Percentiles rank a stretch among this genome's conserved stretches.
Evolutionary conservation across 2,113 vertebrate genomes (phyloP).

Genomic region (Stictonetta naevosa): DNA sequence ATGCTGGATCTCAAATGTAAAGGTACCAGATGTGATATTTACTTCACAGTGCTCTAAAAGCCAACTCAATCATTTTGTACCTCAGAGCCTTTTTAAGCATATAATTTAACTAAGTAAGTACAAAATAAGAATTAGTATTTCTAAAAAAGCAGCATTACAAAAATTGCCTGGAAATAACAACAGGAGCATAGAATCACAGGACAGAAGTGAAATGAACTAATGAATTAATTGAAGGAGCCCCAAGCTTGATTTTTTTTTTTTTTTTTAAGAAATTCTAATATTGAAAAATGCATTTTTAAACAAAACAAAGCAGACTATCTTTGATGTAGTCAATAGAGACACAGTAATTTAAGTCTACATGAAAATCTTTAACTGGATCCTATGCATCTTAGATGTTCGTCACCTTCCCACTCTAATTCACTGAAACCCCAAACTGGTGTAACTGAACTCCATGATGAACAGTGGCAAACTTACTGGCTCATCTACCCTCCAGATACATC

Average conservation of each 20-base stretch:
- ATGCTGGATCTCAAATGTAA: background rate
- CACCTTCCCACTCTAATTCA: rapidly evolving
- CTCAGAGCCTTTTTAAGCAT: background rate
- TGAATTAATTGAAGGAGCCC: background rate
- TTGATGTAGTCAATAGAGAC: background rate
- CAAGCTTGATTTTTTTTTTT: background rate
- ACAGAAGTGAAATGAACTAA: background rate
- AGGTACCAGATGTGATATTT: background rate
- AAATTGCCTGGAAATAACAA: background rate
- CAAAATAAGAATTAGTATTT: background rate
- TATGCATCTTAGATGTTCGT: background rate
- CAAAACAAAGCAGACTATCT: background rate
- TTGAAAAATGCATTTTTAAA: background rate
- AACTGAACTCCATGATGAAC: background rate
- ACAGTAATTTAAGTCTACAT: background rate
- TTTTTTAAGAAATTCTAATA: background rate
- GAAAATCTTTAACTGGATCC: background rate
- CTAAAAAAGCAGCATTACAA: background rate
- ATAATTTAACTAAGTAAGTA: background rate
- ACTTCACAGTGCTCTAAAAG: background rate
- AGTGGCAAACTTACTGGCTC: background rate
- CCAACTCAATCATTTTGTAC: background rate
- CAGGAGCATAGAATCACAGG: background rate
- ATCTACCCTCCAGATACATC: background rate
- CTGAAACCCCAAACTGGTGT: background rate